Percentiles rank a stretch among this genome's conserved stretches.
phyloP scores from a whole-genome alignment of 2,113 vertebrate genomes.

The Vicugna pacos region DNA sequence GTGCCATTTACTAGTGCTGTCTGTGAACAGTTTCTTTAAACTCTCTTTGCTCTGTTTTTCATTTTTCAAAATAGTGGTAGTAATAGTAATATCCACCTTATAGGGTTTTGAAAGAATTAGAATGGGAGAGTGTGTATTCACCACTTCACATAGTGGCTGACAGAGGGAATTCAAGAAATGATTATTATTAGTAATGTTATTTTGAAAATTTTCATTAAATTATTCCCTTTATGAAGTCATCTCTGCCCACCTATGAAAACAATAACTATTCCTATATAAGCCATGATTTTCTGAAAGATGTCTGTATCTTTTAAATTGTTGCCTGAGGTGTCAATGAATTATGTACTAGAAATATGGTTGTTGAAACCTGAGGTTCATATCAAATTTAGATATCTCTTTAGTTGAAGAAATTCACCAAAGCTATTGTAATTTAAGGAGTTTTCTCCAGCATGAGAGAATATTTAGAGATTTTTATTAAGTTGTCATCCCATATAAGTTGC shows the following conservation, averaged over 20 bases:
- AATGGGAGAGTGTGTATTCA: neutral
- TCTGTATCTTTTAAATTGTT: constrained; percentile 23
- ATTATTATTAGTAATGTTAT: neutral
- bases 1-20: neutral
- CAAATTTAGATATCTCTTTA: constrained; percentile 51
- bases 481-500: constrained; percentile 43
- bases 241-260: neutral
- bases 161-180: neutral
- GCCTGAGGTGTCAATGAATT: constrained; percentile 16
- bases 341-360: neutral
- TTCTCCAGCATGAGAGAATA: constrained; percentile 8
- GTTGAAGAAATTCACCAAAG: constrained; percentile 24
- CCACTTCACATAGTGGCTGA: neutral
- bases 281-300: neutral
- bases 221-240: neutral
- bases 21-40: neutral
- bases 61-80: constrained; percentile 10
- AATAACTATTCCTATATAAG: neutral
- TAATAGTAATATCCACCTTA: neutral
- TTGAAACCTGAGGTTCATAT: neutral
- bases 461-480: constrained; percentile 63
- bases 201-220: constrained; percentile 12
- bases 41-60: neutral
- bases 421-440: constrained; percentile 5
- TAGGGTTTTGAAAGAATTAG: neutral